Evolutionary conservation across 2,888 invertebrate genomes (phyloP).

Genomic region (Notodonta ziczac): DNA sequence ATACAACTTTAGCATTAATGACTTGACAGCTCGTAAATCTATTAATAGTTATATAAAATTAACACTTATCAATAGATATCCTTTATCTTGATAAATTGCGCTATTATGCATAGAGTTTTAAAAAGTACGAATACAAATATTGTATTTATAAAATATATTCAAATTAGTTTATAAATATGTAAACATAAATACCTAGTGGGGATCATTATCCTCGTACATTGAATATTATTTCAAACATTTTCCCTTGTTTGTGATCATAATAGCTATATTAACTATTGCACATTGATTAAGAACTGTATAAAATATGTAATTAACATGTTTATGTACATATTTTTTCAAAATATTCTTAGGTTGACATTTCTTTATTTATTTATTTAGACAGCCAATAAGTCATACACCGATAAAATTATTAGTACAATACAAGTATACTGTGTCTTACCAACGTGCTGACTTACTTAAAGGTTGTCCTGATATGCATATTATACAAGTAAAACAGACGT

Average conservation of each 20-base stretch:
- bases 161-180: not conserved
- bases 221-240: not conserved
- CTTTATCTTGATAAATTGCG: not conserved
- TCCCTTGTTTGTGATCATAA: not conserved
- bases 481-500: too few species aligned
- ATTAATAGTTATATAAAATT: not conserved
- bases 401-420: too few species aligned
- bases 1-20: not conserved
- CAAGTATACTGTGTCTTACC: too few species aligned
- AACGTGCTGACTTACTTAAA: too few species aligned
- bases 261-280: too few species aligned
- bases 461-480: too few species aligned
- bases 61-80: constrained; percentile 2
- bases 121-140: not conserved
- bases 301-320: too few species aligned
- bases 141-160: not conserved
- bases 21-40: not conserved
- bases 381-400: too few species aligned
- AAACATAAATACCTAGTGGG: not conserved
- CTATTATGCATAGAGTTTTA: not conserved
- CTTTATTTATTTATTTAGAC: too few species aligned
- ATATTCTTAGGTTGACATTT: too few species aligned
- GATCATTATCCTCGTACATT: not conserved
- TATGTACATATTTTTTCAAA: too few species aligned
- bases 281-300: too few species aligned